phyloP scores from a whole-genome alignment of 2,797 vertebrate species.

The Melanotaenia pygmaea region DNA sequence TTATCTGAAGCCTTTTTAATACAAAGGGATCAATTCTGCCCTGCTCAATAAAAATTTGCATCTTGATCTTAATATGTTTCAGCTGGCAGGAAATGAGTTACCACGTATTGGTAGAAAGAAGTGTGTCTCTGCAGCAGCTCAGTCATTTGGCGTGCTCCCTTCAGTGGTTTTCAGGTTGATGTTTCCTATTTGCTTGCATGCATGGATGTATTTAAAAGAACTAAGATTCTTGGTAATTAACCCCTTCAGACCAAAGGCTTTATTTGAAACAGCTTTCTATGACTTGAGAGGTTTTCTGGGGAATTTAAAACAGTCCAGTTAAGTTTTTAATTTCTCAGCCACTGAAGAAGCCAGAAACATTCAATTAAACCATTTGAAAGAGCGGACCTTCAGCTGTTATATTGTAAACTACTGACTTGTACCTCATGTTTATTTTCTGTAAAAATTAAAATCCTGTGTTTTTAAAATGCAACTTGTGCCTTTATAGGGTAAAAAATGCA shows the following conservation, averaged over 20 bases:
- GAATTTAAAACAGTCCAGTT: no score
- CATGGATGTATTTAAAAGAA: slow-evolving; percentile 7
- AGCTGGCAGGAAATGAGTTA: slow-evolving; percentile 64
- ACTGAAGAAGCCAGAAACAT: neutral
- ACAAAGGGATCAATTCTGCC: neutral
- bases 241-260: neutral
- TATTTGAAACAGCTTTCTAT: neutral
- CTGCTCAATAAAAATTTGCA: slow-evolving; percentile 18
- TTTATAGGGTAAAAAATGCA: neutral
- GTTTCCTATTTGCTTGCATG: slow-evolving; percentile 44
- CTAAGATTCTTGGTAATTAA: slow-evolving; percentile 7
- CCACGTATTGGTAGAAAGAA: slow-evolving; percentile 19
- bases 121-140: slow-evolving; percentile 34
- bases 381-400: neutral
- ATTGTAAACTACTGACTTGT: neutral
- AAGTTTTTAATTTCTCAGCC: neutral
- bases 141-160: slow-evolving; percentile 32
- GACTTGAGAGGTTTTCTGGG: neutral
- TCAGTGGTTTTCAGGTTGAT: slow-evolving; percentile 63
- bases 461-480: neutral
- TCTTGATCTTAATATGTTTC: slow-evolving; percentile 24
- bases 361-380: neutral
- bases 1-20: neutral
- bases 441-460: neutral
- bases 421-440: neutral